Evolutionary conservation across 2,888 invertebrate genomes (phyloP).

Genomic region (Eulithis testata): DNA sequence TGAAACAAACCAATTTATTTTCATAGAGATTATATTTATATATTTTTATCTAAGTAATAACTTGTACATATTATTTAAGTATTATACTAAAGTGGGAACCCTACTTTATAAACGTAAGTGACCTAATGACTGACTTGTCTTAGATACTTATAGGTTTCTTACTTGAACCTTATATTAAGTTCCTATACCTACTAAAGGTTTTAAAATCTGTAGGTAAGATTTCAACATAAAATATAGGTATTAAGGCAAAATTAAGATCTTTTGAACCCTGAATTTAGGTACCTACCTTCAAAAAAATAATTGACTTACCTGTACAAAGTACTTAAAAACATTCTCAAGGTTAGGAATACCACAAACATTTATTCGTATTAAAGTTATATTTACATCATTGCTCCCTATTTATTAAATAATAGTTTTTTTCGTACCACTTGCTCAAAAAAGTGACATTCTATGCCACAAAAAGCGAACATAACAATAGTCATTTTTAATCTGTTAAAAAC

Average conservation of each 20-base stretch:
- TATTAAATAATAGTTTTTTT: constrained; percentile 6
- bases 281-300: too few species aligned
- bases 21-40: constrained; percentile 9
- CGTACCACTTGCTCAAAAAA: too few species aligned
- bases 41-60: not conserved
- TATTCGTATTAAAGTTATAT: constrained; percentile 28
- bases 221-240: not conserved
- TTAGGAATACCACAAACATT: too few species aligned
- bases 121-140: not conserved
- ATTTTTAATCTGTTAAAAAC: too few species aligned
- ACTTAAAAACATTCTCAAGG: not conserved
- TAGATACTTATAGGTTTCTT: not conserved
- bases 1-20: constrained; percentile 37
- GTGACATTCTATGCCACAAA: too few species aligned
- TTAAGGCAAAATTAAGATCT: not conserved
- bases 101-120: not conserved
- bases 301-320: not conserved
- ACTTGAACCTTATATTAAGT: not conserved
- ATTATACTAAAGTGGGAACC: not conserved
- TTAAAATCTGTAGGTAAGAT: too few species aligned
- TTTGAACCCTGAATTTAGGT: too few species aligned
- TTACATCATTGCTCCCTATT: constrained; percentile 46
- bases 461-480: too few species aligned
- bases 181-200: too few species aligned
- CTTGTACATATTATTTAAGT: not conserved